Base-by-base conservation (phyloP, 2,888 invertebrate genomes). In the Pyrochroa serraticornis region DNA sequence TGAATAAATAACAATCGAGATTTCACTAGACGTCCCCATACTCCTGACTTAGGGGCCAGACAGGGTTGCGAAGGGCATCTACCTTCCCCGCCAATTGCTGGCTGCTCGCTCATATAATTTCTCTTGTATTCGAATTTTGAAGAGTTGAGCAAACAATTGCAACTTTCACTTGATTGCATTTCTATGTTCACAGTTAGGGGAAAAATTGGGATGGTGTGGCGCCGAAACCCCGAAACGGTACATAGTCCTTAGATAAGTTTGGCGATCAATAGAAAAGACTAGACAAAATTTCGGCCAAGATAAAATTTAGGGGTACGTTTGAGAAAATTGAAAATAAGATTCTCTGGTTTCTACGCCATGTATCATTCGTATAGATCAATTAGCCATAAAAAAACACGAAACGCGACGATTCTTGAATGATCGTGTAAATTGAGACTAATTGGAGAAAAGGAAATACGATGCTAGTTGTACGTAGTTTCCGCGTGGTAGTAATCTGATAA, bases 31-130 rank as follows among this genome's bases (percentile, higher is more conserved):
- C 31, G 32, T 42, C 14, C 49, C 42, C 49, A 49, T 41, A 49
- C 49, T 33, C 37, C 49, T 42, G 30, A 42, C 32, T 22, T 36
- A 31, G n/a, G 14, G 41, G n/a, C 53, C 53, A 53, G 53, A 53
- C 53, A 10, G 38, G 53, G 53, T 38, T 34, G 53, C 30, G 36
- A 43, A 51, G 51, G 51, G 51, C 37, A 36, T 36, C 38, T 38
- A 53, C 53, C 53, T 41, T 41, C 22, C 13, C 37, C 43, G 22
- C 3, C 22, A 22, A 22, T 3, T 22, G 22, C 5, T 22, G 3
- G 22, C 22, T 22, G 22, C 5, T 22, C 22, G 22, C 22, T 22
- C 22, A 5, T 5, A 22, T 5, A 22, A 22, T 22, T 22, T 22
- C 22, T 22, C 22, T 22, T 22, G 22, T 22, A 22, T 22, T 22